phyloP scores from a whole-genome alignment of 2,113 vertebrate genomes.

The Choloepus hoffmanni region DNA sequence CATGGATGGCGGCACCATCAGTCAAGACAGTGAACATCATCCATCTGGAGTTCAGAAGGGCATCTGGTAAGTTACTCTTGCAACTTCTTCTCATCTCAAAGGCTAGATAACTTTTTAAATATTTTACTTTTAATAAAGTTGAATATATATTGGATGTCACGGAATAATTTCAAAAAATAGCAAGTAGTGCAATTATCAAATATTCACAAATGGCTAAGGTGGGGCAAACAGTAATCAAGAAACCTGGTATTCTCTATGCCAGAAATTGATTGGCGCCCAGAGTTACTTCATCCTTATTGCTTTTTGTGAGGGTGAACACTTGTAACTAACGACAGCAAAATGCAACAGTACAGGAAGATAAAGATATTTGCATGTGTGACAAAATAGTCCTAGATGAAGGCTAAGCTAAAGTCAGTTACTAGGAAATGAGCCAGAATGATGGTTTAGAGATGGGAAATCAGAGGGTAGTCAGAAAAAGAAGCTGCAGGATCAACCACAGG shows the following conservation, averaged over 20 bases:
- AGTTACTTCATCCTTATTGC: not conserved
- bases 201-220: not conserved
- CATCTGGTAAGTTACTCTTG: not conserved
- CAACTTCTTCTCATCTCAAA: not conserved
- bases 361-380: too few species aligned
- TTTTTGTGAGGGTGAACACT: not conserved
- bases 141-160: not conserved
- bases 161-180: too few species aligned
- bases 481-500: too few species aligned
- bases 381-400: not conserved
- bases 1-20: accelerated
- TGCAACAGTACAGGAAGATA: not conserved
- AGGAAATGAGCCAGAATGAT: not conserved
- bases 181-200: accelerated
- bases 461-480: not conserved
- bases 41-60: not conserved
- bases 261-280: not conserved
- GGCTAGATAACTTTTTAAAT: not conserved
- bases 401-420: not conserved
- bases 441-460: not conserved
- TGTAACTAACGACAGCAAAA: not conserved
- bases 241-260: accelerated
- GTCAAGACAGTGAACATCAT: too few species aligned
- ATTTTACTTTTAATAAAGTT: not conserved
- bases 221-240: not conserved